phyloP scores from a whole-genome alignment of 2,113 vertebrate species.

The Ariopsis seemanni region DNA sequence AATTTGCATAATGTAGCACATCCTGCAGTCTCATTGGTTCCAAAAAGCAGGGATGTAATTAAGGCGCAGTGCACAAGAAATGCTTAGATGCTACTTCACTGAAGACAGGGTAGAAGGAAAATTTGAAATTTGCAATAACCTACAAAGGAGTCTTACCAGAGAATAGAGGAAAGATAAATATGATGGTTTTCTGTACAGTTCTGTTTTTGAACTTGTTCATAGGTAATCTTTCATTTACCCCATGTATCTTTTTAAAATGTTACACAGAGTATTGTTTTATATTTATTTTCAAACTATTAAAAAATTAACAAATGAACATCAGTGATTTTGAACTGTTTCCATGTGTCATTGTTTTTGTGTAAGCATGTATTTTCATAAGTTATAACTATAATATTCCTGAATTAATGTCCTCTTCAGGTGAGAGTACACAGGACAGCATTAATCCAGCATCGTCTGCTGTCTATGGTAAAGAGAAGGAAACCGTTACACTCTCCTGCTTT shows the following conservation, averaged over 20 bases:
- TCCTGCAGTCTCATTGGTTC: not conserved
- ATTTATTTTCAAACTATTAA: not conserved
- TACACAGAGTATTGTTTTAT: no score
- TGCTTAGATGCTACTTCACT: not conserved
- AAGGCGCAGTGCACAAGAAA: not conserved
- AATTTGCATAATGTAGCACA: not conserved
- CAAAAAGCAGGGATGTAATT: not conserved
- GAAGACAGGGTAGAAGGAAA: not conserved
- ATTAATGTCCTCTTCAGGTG: no score
- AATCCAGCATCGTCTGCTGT: no score
- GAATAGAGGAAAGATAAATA: not conserved
- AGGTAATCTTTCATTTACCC: not conserved
- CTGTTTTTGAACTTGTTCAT: not conserved
- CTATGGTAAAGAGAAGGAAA: no score
- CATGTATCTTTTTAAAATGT: no score
- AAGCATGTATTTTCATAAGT: no score
- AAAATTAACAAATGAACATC: no score
- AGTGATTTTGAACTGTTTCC: no score
- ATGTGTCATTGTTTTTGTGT: no score
- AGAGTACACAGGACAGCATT: no score
- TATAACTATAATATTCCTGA: no score
- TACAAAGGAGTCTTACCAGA: not conserved
- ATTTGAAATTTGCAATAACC: not conserved
- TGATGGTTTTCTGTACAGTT: conserved; percentile 1
- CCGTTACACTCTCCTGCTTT: no score